Evolutionary conservation across 2,888 invertebrate species (phyloP), one percentile per base, ranked within the genome.

Genomic region (Leptopilina drosophilae): DNA sequence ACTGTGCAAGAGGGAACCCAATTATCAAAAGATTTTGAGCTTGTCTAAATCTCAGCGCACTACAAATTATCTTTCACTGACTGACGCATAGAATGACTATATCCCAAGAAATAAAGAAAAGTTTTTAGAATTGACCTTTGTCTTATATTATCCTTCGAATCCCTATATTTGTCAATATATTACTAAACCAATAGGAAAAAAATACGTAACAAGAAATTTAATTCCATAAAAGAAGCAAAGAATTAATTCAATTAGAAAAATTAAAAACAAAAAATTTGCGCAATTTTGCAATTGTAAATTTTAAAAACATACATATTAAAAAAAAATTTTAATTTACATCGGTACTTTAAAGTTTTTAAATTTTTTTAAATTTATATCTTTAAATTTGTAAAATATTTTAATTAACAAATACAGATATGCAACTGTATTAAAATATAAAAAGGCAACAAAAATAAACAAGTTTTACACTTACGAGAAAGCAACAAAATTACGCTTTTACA

Each of bases 121-220:
- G 73, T 56, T 73, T 73, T 73, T 56, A n/a, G 40, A 73, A 73
- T 73, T 40, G 73, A 40, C 33, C 73, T 73, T 73, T 56, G 56
- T 62, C 53, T 73, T 33, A 73, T 56, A 20, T 26, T 73, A 56
- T 73, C 56, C 56, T 73, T 73, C 73, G 33, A 56, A 73, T 73
- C 73, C 56, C 56, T 40, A n/a, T 33, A 33, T 53, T 56, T 56
- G 53, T 33, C 56, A 26, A 20, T 73, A 20, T 20, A 8, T 69
- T 53, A 69, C 69, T 12, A 69, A 69, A 53, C 69, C 53, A 69
- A 14, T 69, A 53, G 20, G 1, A 69, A 62, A 53, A 69, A 49
- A 8, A 14, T 49, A 49, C 11, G 4, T 49, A 49, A 49, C 12
- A 12, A 9, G 12, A 49, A 49, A 46, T 66, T 11, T 15, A 9